Evolutionary conservation across 1,140 invertebrate genomes (phyloP), one percentile per base, ranked within the genome.

Genomic region (Brachionus plicatilis): DNA sequence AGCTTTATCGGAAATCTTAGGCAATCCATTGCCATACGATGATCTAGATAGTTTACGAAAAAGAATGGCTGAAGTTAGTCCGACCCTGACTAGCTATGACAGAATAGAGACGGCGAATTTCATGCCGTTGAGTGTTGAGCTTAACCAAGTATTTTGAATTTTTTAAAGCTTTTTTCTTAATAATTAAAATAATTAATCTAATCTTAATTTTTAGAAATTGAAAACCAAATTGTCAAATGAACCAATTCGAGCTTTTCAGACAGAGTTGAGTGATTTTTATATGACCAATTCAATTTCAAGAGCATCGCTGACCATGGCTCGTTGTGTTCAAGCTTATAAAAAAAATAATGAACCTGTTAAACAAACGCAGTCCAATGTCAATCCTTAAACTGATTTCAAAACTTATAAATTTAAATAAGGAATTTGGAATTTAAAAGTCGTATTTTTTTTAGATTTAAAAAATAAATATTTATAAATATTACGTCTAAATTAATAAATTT

Each of bases 241-340:
- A 41, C 68, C 83, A 43, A 43, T 84, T 24, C 53, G 6, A 75
- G 45, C 41, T 20, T 17, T 60, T 14, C 60, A 83, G 27, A 84
- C 20, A 11, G 76, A 92, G 68, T 90, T 99, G 45, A 93, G 95
- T 89, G 96, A 99, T 89, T 99, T 95, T 91, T 99, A 95, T 90
- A 98, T 99, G 96, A 99, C 98, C 9, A 95, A 99, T 89, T 91
- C 93, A 6, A 96, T 99, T 87, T 95, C 94, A 84, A 91, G 97
- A 88, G 95, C 97, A n/a, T 99, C 97, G 14, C 93, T 94, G 84
- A 99, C 96, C 41, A 99, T 99, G 98, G 95, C 97, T 29, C 97
- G 98, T 90, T 99, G 97, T 91, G 93, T 98, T 66, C 93, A 95
- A 87, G 95, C 96, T 20, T 72, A 47, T 72, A 53, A 83, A 41